Percentiles rank a stretch among this genome's conserved stretches.
These are phyloP conservation scores for Sterna hirundo DNA, from an alignment of 2,113 vertebrate species.

Conservation along the genomic window DNA sequence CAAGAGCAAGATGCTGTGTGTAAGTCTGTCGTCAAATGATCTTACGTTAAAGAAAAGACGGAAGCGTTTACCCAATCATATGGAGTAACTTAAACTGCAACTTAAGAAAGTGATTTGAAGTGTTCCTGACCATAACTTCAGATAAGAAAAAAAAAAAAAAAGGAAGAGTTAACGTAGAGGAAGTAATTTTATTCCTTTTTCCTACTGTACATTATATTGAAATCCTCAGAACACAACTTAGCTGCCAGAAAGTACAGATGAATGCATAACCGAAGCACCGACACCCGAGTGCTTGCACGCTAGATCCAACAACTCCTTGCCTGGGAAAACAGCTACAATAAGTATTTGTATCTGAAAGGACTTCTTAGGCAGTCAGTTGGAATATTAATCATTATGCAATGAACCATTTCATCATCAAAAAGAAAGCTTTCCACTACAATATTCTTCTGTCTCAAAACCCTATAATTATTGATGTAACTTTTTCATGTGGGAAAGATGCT, in stretches of 20 bases:
- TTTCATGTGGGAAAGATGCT: not conserved
- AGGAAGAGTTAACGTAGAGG: not conserved
- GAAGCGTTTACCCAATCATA: not conserved
- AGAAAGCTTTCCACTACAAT: not conserved
- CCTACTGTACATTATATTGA: not conserved
- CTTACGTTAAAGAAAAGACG: not conserved
- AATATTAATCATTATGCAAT: not conserved
- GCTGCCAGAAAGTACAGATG: not conserved
- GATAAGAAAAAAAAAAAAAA: not conserved
- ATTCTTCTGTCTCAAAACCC: not conserved
- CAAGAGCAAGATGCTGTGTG: not conserved
- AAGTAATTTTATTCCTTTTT: not conserved
- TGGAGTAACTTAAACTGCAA: not conserved
- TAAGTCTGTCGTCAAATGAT: not conserved
- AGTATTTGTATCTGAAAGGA: not conserved
- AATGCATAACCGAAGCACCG: not conserved
- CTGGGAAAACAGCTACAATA: not conserved
- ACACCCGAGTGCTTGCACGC: fast-evolving
- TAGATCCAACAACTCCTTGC: not conserved
- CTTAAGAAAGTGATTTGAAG: not conserved
- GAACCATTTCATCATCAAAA: not conserved
- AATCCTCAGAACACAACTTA: not conserved
- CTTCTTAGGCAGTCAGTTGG: not conserved
- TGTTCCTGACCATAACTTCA: not conserved
- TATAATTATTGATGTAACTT: not conserved